Evolutionary conservation across 2,797 vertebrate species (phyloP).

Genomic region (Chloroceryle inda): DNA sequence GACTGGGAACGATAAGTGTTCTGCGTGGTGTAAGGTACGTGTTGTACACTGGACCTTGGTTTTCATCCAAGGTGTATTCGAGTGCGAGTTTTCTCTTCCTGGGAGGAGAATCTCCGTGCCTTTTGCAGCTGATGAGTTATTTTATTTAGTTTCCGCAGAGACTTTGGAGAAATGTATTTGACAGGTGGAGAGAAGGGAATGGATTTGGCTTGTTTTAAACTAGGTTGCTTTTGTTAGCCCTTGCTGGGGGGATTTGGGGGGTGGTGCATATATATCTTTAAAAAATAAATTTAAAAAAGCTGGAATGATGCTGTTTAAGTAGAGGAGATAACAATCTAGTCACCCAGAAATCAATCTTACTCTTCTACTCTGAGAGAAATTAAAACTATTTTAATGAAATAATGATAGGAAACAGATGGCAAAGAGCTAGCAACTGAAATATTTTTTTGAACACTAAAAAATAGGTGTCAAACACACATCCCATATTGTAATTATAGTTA

Average conservation of each 20-base stretch:
- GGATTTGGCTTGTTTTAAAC: background rate
- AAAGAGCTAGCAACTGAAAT: slow-evolving; percentile 42
- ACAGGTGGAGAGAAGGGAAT: background rate
- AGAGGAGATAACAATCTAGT: background rate
- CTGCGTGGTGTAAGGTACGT: background rate
- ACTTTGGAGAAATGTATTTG: background rate
- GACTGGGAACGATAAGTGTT: background rate
- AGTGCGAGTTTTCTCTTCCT: background rate
- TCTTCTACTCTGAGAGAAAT: background rate
- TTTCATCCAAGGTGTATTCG: slow-evolving; percentile 3
- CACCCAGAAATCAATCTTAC: background rate
- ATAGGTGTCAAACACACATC: slow-evolving; percentile 28
- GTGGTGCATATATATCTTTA: background rate
- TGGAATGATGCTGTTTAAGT: background rate
- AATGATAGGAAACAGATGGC: slow-evolving; percentile 49
- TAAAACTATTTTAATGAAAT: slow-evolving; percentile 49
- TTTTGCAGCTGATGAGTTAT: slow-evolving; percentile 16
- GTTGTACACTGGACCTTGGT: background rate
- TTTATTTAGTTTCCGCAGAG: slow-evolving; percentile 43
- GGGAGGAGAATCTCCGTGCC: background rate
- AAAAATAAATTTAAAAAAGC: background rate
- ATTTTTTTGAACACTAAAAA: slow-evolving; percentile 49
- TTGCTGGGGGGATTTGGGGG: background rate
- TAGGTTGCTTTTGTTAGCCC: background rate
- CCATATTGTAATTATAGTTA: slow-evolving; percentile 8